Conservation (phyloP, 2,888 invertebrate species). For the Amaurobius ferox region DNA sequence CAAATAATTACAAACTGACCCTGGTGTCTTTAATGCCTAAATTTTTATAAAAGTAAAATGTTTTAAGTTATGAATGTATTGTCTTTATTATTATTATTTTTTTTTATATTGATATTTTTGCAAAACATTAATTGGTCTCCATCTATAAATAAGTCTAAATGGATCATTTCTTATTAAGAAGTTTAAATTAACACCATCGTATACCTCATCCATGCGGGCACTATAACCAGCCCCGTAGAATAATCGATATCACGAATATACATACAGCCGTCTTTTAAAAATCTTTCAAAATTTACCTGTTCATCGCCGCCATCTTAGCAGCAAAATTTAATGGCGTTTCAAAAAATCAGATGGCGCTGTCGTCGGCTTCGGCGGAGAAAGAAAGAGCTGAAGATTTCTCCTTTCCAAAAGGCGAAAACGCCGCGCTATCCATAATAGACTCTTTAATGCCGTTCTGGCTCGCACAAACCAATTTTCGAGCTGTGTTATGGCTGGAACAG, state of each 20-base stretch:
- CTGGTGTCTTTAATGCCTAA: too few relatives aligned
- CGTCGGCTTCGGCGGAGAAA: slow-evolving; percentile 34
- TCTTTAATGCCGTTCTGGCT: slow-evolving; percentile 18
- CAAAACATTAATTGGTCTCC: too few relatives aligned
- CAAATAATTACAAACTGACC: too few relatives aligned
- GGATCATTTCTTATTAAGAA: too few relatives aligned
- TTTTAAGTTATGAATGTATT: too few relatives aligned
- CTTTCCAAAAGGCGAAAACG: slow-evolving; percentile 12
- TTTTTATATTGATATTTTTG: too few relatives aligned
- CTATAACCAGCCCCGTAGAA: not conserved
- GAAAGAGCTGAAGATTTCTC: slow-evolving; percentile 16
- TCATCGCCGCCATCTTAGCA: not conserved
- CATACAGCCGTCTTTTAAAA: slow-evolving; percentile 1
- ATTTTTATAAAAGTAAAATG: too few relatives aligned
- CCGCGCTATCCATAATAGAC: slow-evolving; percentile 11
- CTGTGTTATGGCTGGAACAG: slow-evolving; percentile 34
- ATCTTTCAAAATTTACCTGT: slow-evolving; percentile 16
- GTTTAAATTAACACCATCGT: too few relatives aligned
- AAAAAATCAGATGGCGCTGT: slow-evolving; percentile 69
- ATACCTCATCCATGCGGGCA: not conserved
- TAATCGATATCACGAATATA: not conserved
- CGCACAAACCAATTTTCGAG: slow-evolving; percentile 54
- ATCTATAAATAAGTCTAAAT: too few relatives aligned
- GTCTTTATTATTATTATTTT: too few relatives aligned
- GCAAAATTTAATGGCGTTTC: slow-evolving; percentile 45